These are phyloP conservation scores for Shinisaurus crocodilurus DNA, from an alignment of 2,113 vertebrate genomes.

Conservation along the genomic window DNA sequence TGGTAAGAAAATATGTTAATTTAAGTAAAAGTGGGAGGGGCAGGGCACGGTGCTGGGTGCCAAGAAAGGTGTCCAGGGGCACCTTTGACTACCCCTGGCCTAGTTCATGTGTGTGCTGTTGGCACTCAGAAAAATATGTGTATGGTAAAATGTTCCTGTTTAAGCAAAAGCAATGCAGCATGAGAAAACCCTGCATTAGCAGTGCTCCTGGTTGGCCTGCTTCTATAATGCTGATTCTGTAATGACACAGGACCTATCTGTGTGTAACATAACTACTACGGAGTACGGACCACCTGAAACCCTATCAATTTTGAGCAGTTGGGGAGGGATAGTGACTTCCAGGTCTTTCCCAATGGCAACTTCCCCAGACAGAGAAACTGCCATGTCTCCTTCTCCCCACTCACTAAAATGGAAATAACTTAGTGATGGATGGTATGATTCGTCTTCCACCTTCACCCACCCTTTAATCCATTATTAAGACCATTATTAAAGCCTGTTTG, in stretches of 20 bases:
- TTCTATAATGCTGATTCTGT: not conserved
- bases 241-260: too few species aligned
- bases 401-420: not conserved
- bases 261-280: not conserved
- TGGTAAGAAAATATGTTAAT: too few species aligned
- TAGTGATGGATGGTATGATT: not conserved
- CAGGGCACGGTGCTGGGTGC: too few species aligned
- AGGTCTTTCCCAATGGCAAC: not conserved
- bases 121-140: not conserved
- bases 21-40: too few species aligned
- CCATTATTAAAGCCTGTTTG: not conserved
- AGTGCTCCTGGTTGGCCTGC: not conserved
- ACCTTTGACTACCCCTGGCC: not conserved
- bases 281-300: not conserved
- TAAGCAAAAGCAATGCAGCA: not conserved
- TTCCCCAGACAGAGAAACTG: not conserved
- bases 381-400: not conserved
- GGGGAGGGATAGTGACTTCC: not conserved
- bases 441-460: not conserved
- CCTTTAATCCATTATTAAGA: not conserved
- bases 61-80: too few species aligned
- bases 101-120: not conserved
- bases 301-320: not conserved
- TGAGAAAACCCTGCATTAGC: not conserved
- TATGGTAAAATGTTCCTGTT: not conserved